Conservation (phyloP, 2,797 vertebrate genomes). For the Falco rusticolus region DNA sequence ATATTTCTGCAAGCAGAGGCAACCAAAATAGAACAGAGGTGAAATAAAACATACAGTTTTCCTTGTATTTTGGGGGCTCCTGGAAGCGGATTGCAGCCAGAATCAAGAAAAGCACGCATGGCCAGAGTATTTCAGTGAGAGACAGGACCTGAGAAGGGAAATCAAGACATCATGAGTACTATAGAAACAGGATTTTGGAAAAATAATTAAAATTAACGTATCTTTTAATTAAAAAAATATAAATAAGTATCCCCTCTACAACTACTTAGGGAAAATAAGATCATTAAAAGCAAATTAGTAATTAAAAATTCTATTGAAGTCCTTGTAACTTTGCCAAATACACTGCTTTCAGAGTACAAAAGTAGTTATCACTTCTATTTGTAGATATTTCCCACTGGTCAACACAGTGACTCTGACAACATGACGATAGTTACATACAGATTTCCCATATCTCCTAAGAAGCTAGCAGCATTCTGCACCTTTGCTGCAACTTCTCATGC, state of each 20-base stretch:
- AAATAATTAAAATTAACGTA: neutral
- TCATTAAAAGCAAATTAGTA: neutral
- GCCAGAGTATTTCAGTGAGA: conserved; percentile 77
- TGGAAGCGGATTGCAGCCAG: conserved; percentile 72
- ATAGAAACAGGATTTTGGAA: neutral
- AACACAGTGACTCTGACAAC: neutral
- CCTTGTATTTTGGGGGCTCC: conserved; percentile 71
- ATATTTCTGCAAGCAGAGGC: neutral
- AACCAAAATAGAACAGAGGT: neutral
- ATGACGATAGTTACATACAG: neutral
- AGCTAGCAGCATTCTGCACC: neutral
- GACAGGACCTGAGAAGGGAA: conserved; percentile 69
- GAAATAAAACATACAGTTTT: conserved; percentile 71
- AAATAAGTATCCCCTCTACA: neutral
- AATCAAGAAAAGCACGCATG: conserved; percentile 74
- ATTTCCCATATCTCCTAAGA: neutral
- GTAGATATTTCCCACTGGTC: neutral
- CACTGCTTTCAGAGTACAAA: neutral
- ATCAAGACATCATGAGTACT: neutral
- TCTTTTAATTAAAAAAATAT: neutral
- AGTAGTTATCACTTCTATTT: neutral
- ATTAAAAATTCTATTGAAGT: neutral
- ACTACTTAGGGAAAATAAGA: neutral
- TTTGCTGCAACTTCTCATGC: neutral
- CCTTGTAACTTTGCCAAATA: neutral